Percentiles rank a stretch among this genome's conserved stretches.
phyloP scores from a whole-genome alignment of 2,888 invertebrate species.

The Acholoe squamosa region DNA sequence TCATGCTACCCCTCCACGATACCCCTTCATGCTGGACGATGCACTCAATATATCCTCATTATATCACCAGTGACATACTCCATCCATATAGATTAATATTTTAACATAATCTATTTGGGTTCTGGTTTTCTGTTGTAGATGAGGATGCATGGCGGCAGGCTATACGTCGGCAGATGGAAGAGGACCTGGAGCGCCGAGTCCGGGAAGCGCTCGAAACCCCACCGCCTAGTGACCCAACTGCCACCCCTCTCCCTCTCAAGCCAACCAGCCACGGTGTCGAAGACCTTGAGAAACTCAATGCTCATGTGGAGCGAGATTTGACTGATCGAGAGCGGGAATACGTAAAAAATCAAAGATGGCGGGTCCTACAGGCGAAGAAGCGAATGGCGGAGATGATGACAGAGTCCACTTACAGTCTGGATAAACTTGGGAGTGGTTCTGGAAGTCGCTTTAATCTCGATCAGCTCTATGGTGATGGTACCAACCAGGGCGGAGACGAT shows the following conservation, averaged over 20 bases:
- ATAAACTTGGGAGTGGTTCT: neutral
- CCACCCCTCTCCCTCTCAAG: neutral
- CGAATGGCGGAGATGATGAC: constrained; percentile 59
- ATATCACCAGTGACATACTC: too few species aligned
- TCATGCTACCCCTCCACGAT: too few species aligned
- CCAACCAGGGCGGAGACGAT: neutral
- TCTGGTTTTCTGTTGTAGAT: constrained; percentile 66
- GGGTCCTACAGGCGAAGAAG: constrained; percentile 59
- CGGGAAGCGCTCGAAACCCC: constrained; percentile 81
- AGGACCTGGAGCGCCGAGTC: constrained; percentile 79
- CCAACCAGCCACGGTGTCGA: constrained; percentile 49
- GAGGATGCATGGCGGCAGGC: constrained; percentile 78
- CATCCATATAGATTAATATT: too few species aligned
- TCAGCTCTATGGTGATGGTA: neutral
- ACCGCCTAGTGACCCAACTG: constrained; percentile 70
- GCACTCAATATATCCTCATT: too few species aligned
- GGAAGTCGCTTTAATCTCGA: neutral
- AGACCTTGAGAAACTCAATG: constrained; percentile 75
- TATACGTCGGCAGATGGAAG: constrained; percentile 80
- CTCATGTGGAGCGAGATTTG: constrained; percentile 75
- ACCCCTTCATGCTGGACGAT: too few species aligned
- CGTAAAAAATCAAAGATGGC: constrained; percentile 52
- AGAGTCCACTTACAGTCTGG: neutral
- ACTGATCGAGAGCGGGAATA: constrained; percentile 74
- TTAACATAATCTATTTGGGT: too few species aligned